phyloP scores from a whole-genome alignment of 2,113 vertebrate genomes.

The Machaerirhynchus nigripectus region DNA sequence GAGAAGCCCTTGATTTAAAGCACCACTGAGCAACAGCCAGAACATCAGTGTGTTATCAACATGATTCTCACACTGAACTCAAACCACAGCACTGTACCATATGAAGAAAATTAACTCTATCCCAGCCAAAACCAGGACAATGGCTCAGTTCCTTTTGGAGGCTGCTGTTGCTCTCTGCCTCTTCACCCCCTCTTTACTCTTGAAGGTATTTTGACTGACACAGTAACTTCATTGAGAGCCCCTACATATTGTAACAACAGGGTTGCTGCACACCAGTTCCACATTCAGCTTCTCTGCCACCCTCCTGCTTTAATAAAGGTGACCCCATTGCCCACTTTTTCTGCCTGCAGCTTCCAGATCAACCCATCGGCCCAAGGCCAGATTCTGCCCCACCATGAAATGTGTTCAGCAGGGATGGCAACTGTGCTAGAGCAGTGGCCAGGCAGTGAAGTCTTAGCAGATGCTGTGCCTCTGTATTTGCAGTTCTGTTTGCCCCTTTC shows the following conservation, averaged over 20 bases:
- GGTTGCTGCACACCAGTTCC: background rate
- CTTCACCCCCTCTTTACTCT: background rate
- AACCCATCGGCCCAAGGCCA: accelerated
- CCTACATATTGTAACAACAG: accelerated
- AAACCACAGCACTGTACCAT: background rate
- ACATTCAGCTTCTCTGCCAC: background rate
- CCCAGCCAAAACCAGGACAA: background rate
- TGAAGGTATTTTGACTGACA: background rate
- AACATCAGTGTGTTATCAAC: background rate
- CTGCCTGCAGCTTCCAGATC: background rate
- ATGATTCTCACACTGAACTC: background rate
- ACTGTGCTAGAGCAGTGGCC: background rate
- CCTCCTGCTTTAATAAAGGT: background rate
- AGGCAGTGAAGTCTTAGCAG: background rate
- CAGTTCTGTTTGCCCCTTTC: background rate
- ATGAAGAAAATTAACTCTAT: background rate
- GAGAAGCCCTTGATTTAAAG: background rate
- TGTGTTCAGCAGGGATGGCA: background rate
- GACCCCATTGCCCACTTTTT: accelerated
- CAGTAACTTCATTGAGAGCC: background rate
- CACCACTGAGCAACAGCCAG: background rate
- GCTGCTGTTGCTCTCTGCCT: background rate
- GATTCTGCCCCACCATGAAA: accelerated
- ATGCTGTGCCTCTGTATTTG: background rate
- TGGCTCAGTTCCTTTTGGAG: background rate